Percentiles rank a stretch among this genome's conserved stretches.
Conservation (phyloP, 2,888 invertebrate species). For the Ptilodon capucinus region DNA sequence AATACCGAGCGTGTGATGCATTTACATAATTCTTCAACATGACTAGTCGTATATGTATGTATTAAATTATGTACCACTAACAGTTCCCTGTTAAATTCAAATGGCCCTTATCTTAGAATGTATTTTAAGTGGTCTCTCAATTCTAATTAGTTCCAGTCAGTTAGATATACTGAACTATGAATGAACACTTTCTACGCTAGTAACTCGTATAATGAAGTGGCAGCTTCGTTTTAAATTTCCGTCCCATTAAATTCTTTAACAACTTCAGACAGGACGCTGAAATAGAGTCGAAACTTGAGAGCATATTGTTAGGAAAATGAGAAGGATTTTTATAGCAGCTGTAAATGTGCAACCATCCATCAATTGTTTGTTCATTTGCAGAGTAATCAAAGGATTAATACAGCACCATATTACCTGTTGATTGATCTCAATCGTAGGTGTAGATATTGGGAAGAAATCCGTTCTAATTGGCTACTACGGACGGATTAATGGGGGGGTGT, state of each 20-base stretch:
- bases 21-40: too few species aligned
- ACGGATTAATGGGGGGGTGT: slow-evolving; percentile 39
- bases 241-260: slow-evolving; percentile 25
- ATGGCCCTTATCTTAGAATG: slow-evolving; percentile 5
- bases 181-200: slow-evolving; percentile 30
- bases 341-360: too few species aligned
- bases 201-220: slow-evolving; percentile 34
- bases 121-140: slow-evolving; percentile 24
- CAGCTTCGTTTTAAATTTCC: slow-evolving; percentile 29
- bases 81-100: neutral
- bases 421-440: slow-evolving; percentile 28
- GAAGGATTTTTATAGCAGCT: too few species aligned
- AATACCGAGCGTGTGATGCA: too few species aligned
- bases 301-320: too few species aligned
- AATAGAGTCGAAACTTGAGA: neutral
- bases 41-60: too few species aligned
- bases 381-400: neutral
- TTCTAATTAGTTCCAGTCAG: slow-evolving; percentile 35
- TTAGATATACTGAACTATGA: slow-evolving; percentile 31
- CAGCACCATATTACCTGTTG: slow-evolving; percentile 37
- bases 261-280: slow-evolving; percentile 2
- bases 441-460: slow-evolving; percentile 32
- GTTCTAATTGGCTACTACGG: slow-evolving; percentile 32
- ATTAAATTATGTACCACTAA: neutral
- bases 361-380: neutral